Evolutionary conservation across 2,113 vertebrate genomes (phyloP).

Genomic region (Corythoichthys haematopterus): DNA sequence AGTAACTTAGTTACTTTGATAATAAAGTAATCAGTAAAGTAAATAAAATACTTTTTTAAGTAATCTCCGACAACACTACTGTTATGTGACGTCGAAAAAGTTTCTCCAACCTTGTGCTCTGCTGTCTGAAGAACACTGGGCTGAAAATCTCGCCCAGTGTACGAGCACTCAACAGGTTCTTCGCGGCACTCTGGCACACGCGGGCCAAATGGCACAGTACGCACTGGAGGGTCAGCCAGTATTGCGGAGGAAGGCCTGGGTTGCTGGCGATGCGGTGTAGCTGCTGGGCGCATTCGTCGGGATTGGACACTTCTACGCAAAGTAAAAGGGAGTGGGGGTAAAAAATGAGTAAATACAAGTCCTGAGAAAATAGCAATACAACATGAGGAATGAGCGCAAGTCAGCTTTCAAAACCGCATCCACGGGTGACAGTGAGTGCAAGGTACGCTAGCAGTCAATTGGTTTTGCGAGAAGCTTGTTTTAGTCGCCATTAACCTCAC

Average conservation of each 20-base stretch:
- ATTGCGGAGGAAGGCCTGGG: slow-evolving; percentile 83
- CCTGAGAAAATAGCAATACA: not conserved
- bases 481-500: slow-evolving; percentile 74
- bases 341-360: not conserved
- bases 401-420: not conserved
- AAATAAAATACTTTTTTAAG: too few relatives aligned
- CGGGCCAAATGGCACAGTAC: slow-evolving; percentile 88
- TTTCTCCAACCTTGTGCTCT: slow-evolving; percentile 75
- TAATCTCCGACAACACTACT: too few relatives aligned
- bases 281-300: slow-evolving; percentile 84
- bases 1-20: too few relatives aligned
- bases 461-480: slow-evolving; percentile 61
- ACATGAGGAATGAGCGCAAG: slow-evolving; percentile 7
- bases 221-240: slow-evolving; percentile 91
- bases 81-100: not conserved
- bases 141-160: slow-evolving; percentile 90
- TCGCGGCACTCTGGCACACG: slow-evolving; percentile 81
- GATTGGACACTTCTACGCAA: slow-evolving; percentile 79
- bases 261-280: slow-evolving; percentile 81
- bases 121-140: slow-evolving; percentile 85
- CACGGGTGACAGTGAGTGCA: slow-evolving; percentile 57
- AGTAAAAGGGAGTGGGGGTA: slow-evolving; percentile 3
- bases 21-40: too few relatives aligned
- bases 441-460: slow-evolving; percentile 66
- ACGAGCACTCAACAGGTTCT: slow-evolving; percentile 83